phyloP scores from a whole-genome alignment of 2,797 vertebrate species.

The Falco naumanni region DNA sequence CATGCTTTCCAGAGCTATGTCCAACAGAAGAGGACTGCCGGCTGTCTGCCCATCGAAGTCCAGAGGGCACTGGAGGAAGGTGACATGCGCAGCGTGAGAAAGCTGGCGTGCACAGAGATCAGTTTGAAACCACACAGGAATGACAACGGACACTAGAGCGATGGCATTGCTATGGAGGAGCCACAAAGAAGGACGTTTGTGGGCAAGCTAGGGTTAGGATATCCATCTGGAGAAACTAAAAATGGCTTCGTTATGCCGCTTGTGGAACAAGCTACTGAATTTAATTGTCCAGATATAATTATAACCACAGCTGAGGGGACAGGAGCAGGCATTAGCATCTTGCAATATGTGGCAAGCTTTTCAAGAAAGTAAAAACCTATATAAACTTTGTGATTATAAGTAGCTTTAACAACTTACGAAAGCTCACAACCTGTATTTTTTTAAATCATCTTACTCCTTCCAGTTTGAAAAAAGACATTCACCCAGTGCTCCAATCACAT shows the following conservation, averaged over 20 bases:
- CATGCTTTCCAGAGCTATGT: background rate
- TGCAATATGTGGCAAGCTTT: background rate
- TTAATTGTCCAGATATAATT: background rate
- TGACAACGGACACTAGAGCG: accelerated
- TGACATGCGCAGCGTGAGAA: background rate
- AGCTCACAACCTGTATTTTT: background rate
- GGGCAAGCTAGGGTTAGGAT: background rate
- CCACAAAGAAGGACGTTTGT: background rate
- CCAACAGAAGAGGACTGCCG: background rate
- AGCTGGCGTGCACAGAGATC: background rate
- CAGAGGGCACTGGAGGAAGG: background rate
- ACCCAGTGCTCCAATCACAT: background rate
- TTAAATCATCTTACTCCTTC: background rate
- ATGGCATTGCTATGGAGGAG: background rate
- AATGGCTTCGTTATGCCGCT: background rate
- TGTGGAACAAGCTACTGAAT: background rate
- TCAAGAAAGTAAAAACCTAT: background rate
- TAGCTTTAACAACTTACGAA: background rate
- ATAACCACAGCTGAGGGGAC: background rate
- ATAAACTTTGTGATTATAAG: background rate
- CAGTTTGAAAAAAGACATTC: background rate
- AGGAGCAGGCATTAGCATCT: background rate
- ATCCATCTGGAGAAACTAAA: background rate
- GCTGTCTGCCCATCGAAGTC: background rate
- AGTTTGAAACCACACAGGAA: background rate